phyloP scores from a whole-genome alignment of 2,888 invertebrate genomes.

The Cybosia mesomella region DNA sequence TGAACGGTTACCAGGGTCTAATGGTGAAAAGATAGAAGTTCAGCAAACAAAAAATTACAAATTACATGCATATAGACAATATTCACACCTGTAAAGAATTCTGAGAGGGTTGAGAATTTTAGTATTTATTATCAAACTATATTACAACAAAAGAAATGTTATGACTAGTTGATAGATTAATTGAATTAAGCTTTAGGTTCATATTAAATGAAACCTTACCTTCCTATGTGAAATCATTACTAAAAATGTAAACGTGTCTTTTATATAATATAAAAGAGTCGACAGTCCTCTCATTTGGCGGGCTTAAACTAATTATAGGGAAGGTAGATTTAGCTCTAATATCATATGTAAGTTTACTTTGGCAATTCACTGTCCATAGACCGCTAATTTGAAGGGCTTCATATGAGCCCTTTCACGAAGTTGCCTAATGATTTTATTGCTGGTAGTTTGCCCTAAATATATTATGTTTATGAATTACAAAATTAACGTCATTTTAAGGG shows the following conservation, averaged over 20 bases:
- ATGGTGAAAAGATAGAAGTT: too few species aligned
- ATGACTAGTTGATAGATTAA: too few species aligned
- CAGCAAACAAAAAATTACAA: too few species aligned
- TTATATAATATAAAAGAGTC: neutral
- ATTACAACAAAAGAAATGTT: too few species aligned
- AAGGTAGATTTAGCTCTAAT: conserved; percentile 6
- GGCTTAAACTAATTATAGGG: conserved; percentile 2
- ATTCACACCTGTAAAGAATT: too few species aligned
- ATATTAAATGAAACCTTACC: neutral
- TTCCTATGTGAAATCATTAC: neutral
- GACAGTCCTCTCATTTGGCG: neutral
- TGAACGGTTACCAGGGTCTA: too few species aligned
- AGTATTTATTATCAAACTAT: too few species aligned
- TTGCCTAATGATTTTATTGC: conserved; percentile 41
- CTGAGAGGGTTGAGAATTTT: too few species aligned
- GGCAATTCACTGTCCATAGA: conserved; percentile 22
- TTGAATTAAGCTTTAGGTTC: neutral
- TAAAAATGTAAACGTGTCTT: neutral
- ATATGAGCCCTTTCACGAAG: conserved; percentile 31
- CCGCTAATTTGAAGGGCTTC: conserved; percentile 31
- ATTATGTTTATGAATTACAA: conserved; percentile 24
- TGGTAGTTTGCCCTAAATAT: conserved; percentile 18
- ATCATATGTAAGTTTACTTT: conserved; percentile 12
- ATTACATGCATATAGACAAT: too few species aligned
- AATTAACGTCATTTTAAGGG: conserved; percentile 23